Evolutionary conservation across 2,113 vertebrate genomes (phyloP), one percentile per base, ranked within the genome.

Genomic region (Carollia perspicillata): DNA sequence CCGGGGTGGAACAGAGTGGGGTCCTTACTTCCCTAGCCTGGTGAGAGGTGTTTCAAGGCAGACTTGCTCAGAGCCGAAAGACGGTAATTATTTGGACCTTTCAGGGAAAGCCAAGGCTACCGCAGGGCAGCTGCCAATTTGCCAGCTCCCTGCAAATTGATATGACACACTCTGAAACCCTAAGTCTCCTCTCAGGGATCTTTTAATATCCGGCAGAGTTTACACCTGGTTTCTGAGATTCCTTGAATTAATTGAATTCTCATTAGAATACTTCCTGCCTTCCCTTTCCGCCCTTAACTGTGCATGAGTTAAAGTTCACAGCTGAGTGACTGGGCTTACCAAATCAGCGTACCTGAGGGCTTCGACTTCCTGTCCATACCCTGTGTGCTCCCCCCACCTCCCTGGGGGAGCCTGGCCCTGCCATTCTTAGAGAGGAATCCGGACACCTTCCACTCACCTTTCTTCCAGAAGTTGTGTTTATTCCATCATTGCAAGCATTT

Each of bases 231-330:
- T 97, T 96, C 97, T 92, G 91, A 94, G 96, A 97, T 98, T 96
- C 97, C 96, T 97, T 96, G 97, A 96, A 98, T 98, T 98, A 98
- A 98, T 97, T 98, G 98, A 95, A 96, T 96, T 97, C 98, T 98
- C 97, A 96, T 98, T 97, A 95, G 97, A 96, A 97, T 98, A 98
- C 98, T 98, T 98, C 97, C 97, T 98, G 93, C 84, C 55, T 95
- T 95, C 93, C 94, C 94, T 84, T 97, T 87, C 92, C 85, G 78
- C 95, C 79, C 78, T 93, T 97, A 77, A 93, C 97, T 94, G 1
- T 68, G 44, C 89, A 71, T 96, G 98, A 97, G 97, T 97, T 94
- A 53, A 68, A 69, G 94, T 97, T 98, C 98, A 97, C 96, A 93
- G 74, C n/a, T 40, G 80, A 94, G 77, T 42, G 94, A 92, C 77